phyloP scores from a whole-genome alignment of 1,140 invertebrate species.

The Rhopalosiphum maidis region DNA sequence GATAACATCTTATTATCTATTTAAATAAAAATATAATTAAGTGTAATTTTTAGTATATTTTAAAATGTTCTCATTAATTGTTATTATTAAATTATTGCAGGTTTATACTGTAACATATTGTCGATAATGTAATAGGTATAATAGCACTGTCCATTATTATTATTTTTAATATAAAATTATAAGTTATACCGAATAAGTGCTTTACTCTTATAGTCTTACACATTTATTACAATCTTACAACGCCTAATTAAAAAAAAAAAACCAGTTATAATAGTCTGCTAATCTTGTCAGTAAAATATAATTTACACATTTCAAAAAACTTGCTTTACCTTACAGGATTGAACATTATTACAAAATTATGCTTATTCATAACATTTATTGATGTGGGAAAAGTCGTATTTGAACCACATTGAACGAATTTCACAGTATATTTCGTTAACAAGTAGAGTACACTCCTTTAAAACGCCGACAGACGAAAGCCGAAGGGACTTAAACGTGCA shows the following conservation, averaged over 20 bases:
- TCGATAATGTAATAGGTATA: not conserved
- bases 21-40: not conserved
- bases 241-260: not conserved
- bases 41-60: not conserved
- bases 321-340: not conserved
- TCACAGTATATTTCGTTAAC: not conserved
- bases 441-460: not conserved
- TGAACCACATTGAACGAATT: not conserved
- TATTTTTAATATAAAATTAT: not conserved
- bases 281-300: not conserved
- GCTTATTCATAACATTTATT: not conserved
- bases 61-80: not conserved
- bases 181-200: not conserved
- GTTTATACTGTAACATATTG: not conserved
- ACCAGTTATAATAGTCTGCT: not conserved
- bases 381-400: not conserved
- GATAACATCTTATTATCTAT: not conserved
- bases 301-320: conserved; percentile 9
- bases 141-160: not conserved
- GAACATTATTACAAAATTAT: conserved; percentile 3
- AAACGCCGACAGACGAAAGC: not conserved
- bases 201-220: not conserved
- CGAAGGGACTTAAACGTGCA: not conserved
- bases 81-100: not conserved
- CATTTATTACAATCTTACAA: not conserved